Evolutionary conservation across 2,888 invertebrate genomes (phyloP), one percentile per base, ranked within the genome.

Genomic region (Caenorhabditis japonica): DNA sequence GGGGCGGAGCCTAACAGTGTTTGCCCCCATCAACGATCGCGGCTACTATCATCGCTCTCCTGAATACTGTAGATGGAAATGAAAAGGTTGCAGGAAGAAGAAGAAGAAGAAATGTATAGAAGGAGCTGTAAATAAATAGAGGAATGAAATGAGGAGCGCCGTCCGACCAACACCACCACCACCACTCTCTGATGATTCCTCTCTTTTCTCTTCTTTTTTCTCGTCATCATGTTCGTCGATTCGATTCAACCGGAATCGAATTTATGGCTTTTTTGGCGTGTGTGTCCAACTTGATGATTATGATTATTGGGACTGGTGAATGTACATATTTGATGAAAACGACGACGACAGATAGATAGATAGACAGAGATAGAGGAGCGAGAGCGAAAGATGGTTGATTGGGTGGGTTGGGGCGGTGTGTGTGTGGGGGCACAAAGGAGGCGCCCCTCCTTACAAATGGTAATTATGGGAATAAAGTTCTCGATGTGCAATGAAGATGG

Each of bases 391-490:
- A n/a, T n/a, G n/a, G n/a, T n/a, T n/a, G n/a, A n/a, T n/a, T n/a
- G n/a, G n/a, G n/a, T n/a, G n/a, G n/a, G n/a, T n/a, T n/a, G n/a
- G n/a, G n/a, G n/a, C n/a, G n/a, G n/a, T n/a, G n/a, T n/a, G n/a
- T n/a, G n/a, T n/a, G n/a, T n/a, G n/a, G n/a, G n/a, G n/a, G n/a
- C n/a, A n/a, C n/a, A n/a, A n/a, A n/a, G n/a, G n/a, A n/a, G n/a
- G n/a, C n/a, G n/a, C n/a, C n/a, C n/a, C n/a, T 39, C 43, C 33
- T 55, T 25, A 25, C 4, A 59, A 55, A 69, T 69, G 69, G 47
- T 69, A 69, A 69, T 69, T 69, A 69, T 69, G 69, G 49, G 69
- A 66, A 61, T n/a, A n/a, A n/a, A n/a, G n/a, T n/a, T n/a, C n/a
- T n/a, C n/a, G n/a, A n/a, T n/a, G n/a, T 5, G 30, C 10, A 10